A percentile compares a stretch with the other conserved stretches of the same genome.
phyloP scores from a whole-genome alignment of 2,113 vertebrate genomes.

The Chloropsis cyanopogon region DNA sequence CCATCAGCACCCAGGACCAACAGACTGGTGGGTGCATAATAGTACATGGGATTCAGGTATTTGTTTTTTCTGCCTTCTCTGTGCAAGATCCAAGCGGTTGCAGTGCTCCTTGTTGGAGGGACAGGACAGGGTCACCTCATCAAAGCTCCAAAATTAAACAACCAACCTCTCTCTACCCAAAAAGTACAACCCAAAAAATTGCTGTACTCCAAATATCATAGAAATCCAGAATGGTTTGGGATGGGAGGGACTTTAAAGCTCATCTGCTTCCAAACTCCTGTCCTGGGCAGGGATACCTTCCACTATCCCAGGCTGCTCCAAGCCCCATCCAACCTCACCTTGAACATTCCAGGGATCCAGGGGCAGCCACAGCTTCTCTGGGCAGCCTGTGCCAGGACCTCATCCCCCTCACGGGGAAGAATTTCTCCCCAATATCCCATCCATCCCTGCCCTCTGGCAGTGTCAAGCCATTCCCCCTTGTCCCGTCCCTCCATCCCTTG shows the following conservation, averaged over 20 bases:
- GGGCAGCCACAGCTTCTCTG: not conserved
- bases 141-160: not conserved
- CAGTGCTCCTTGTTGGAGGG: not conserved
- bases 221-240: not conserved
- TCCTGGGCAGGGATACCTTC: not conserved
- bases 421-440: not conserved
- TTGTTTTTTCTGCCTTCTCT: not conserved
- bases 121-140: not conserved
- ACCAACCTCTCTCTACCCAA: not conserved
- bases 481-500: accelerated
- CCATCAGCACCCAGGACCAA: not conserved
- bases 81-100: accelerated
- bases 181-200: not conserved
- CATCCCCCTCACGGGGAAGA: accelerated
- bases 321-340: accelerated
- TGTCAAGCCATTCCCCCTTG: accelerated
- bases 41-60: not conserved
- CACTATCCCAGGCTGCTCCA: accelerated
- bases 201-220: not conserved
- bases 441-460: accelerated
- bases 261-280: not conserved
- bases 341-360: not conserved
- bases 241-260: not conserved
- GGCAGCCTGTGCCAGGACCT: not conserved
- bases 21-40: not conserved